A percentile compares a stretch with the other conserved stretches of the same genome.
Conservation (phyloP, 2,888 invertebrate species). For the Dyspetes luteomarginatus region DNA sequence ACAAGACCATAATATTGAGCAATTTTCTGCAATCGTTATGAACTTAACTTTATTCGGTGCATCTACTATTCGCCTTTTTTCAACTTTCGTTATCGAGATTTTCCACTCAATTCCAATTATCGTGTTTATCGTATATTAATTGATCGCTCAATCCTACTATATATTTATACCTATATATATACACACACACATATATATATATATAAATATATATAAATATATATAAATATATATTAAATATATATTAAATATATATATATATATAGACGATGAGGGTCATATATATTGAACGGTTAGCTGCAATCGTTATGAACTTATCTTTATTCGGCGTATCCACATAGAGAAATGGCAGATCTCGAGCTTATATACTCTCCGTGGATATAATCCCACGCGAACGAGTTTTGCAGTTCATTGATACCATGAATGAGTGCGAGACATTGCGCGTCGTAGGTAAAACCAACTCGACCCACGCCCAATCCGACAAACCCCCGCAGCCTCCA, state of each 20-base stretch:
- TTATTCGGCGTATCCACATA: constrained; percentile 11
- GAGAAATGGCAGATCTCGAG: constrained; percentile 15
- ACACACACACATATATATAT: too few relatives aligned
- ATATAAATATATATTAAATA: too few relatives aligned
- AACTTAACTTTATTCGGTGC: constrained; percentile 42
- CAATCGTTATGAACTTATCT: constrained; percentile 44
- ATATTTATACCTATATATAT: too few relatives aligned
- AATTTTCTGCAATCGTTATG: constrained; percentile 30
- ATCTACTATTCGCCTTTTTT: too few relatives aligned
- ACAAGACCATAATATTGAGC: constrained; percentile 28
- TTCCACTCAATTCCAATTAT: too few relatives aligned
- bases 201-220: too few relatives aligned
- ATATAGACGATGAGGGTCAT: constrained; percentile 26
- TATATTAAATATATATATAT: constrained; percentile 1
- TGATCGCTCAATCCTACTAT: too few relatives aligned
- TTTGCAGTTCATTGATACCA: constrained; percentile 78
- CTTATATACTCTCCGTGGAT: constrained; percentile 64
- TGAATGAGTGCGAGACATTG: constrained; percentile 59
- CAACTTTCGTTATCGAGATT: too few relatives aligned
- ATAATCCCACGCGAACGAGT: constrained; percentile 77
- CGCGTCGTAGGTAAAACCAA: constrained; percentile 62
- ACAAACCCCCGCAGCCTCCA: constrained; percentile 47
- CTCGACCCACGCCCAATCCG: constrained; percentile 73
- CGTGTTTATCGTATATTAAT: too few relatives aligned
- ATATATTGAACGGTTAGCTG: constrained; percentile 35